Evolutionary conservation across 2,888 invertebrate species (phyloP).

Genomic region (Drosophila silvestris): DNA sequence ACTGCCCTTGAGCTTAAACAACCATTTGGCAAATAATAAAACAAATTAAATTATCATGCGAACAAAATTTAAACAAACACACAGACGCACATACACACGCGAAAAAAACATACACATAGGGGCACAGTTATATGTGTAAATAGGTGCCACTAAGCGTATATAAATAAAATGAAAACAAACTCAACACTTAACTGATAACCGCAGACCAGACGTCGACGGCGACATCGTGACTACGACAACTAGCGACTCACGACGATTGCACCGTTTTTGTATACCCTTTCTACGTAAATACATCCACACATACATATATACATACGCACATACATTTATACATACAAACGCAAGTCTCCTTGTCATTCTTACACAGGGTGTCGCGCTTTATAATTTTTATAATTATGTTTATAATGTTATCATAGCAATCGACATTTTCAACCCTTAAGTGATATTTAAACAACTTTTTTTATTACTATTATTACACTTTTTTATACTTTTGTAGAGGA

Average conservation of each 20-base stretch:
- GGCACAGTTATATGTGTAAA: slow-evolving; percentile 44
- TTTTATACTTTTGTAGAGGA: not conserved
- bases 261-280: slow-evolving; percentile 22
- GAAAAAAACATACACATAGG: slow-evolving; percentile 7
- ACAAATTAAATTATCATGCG: slow-evolving; percentile 69
- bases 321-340: not conserved
- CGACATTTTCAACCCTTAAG: not conserved
- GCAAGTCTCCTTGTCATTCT: not conserved
- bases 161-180: slow-evolving; percentile 70
- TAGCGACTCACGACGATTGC: slow-evolving; percentile 17
- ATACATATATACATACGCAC: not conserved
- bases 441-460: not conserved
- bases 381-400: not conserved
- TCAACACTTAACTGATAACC: slow-evolving; percentile 68
- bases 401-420: not conserved
- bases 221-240: slow-evolving; percentile 64
- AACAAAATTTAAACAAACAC: slow-evolving; percentile 61
- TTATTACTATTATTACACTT: not conserved
- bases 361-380: not conserved
- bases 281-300: not conserved
- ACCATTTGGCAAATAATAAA: slow-evolving; percentile 49
- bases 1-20: slow-evolving; percentile 29
- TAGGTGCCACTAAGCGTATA: slow-evolving; percentile 71
- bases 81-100: not conserved
- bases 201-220: slow-evolving; percentile 58